Conservation (phyloP, 2,888 invertebrate genomes). For the Parasteatoda lunata region DNA sequence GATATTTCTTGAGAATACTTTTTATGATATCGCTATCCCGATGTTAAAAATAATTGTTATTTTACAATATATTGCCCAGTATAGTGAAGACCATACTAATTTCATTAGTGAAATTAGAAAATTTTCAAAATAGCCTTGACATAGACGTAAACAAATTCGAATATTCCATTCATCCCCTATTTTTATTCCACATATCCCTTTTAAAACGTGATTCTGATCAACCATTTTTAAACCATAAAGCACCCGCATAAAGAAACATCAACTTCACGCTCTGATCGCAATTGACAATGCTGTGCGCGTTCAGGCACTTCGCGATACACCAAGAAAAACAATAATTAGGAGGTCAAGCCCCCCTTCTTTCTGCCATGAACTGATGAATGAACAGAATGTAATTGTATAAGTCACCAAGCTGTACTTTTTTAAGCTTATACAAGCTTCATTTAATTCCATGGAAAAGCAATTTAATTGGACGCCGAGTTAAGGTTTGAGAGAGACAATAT, state of each 20-base stretch:
- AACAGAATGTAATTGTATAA: neutral
- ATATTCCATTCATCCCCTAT: neutral
- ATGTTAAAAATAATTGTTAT: no score
- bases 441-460: neutral
- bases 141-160: no score
- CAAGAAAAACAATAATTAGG: slow-evolving; percentile 33
- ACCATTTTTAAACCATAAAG: neutral
- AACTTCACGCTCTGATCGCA: slow-evolving; percentile 44
- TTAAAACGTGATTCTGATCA: neutral
- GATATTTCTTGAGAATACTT: no score
- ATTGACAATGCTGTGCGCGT: slow-evolving; percentile 37
- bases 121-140: no score
- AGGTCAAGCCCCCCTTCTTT: slow-evolving; percentile 27
- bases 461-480: slow-evolving; percentile 4
- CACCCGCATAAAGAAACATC: neutral
- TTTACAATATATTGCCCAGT: no score
- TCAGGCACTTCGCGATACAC: slow-evolving; percentile 21
- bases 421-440: neutral
- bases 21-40: no score
- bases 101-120: no score
- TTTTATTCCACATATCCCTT: neutral
- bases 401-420: neutral
- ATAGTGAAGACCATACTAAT: no score
- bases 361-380: slow-evolving; percentile 25
- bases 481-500: neutral